A percentile compares a stretch with the other conserved stretches of the same genome.
phyloP scores from a whole-genome alignment of 2,797 vertebrate genomes.

The Oreochromis mossambicus region DNA sequence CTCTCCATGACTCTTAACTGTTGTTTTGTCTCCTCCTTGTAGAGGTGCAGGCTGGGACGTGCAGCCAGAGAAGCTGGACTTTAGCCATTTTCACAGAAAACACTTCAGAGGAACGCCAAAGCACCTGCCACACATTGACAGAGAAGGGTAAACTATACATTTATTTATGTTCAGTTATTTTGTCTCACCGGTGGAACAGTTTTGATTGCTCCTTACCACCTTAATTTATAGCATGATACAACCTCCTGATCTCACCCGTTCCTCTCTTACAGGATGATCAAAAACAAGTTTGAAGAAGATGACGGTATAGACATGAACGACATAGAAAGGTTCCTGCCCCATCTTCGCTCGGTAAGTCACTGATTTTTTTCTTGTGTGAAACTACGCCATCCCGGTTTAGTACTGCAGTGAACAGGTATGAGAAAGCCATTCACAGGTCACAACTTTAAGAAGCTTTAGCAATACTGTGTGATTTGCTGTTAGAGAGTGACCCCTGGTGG shows the following conservation, averaged over 20 bases:
- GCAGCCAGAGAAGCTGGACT: constrained; percentile 96
- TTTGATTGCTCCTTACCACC: background rate
- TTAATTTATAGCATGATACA: background rate
- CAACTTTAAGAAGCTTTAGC: background rate
- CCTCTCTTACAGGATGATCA: constrained; percentile 80
- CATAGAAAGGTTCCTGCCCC: constrained; percentile 92
- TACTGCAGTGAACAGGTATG: background rate
- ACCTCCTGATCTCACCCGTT: background rate
- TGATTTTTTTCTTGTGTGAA: background rate
- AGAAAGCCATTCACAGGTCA: background rate
- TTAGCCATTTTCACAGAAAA: constrained; percentile 91
- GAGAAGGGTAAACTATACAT: constrained; percentile 83
- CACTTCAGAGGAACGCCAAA: constrained; percentile 83
- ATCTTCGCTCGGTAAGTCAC: constrained; percentile 84
- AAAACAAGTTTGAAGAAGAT: constrained; percentile 86
- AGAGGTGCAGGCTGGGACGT: constrained; percentile 95
- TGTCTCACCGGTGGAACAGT: background rate
- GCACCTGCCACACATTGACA: constrained; percentile 90
- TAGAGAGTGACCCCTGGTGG: constrained; percentile 48
- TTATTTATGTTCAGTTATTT: background rate
- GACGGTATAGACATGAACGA: constrained; percentile 92
- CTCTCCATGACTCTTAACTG: background rate
- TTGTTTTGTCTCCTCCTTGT: background rate
- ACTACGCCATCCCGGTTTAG: background rate
- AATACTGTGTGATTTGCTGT: background rate